Base-by-base conservation (phyloP, 2,888 invertebrate genomes). In the Brenthis daphne region DNA sequence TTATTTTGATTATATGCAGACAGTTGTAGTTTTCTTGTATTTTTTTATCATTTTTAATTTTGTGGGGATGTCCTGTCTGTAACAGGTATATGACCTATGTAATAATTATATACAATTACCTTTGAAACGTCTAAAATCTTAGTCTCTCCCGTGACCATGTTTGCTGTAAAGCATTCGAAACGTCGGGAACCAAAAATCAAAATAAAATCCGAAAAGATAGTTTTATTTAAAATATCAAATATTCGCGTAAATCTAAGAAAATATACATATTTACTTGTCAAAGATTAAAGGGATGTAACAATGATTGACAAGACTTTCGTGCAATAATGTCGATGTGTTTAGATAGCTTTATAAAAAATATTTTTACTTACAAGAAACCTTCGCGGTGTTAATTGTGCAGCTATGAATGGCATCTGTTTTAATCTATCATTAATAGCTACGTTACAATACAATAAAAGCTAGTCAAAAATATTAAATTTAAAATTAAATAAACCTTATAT, bases 361-460 rank as follows among this genome's bases (percentile, higher is more conserved):
- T 24, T 48, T 20, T 29, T 43, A 43, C 37, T 11, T 43, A 43
- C 37, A 43, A 24, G 33, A 33, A 50, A 16, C 29, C 29, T 60
- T 60, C 13, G 50, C 29, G 48, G 48, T 29, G n/a, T 14, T 24
- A n/a, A 60, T n/a, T 48, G 29, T 29, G 60, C 60, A 50, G 60
- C 50, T 60, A 5, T n/a, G n/a, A 50, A 3, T 50, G 8, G 20
- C 20, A 12, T 48, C 24, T 43, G 1, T 43, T 11, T 43, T 11
- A 43, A 43, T 43, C 6, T 37, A 8, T 37, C 8, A 6, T 8
- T 11, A 43, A 43, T 43, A 11, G 11, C 37, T 43, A 43, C 37
- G 37, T 43, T 29, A 60, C n/a, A 60, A 60, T 3, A 20, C n/a
- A n/a, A 29, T 33, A 12, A 60, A 47, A 47, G n/a, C 60, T 60